These are phyloP conservation scores for Caenorhabditis panamensis DNA, from an alignment of 2,888 invertebrate species.

Conservation along the genomic window DNA sequence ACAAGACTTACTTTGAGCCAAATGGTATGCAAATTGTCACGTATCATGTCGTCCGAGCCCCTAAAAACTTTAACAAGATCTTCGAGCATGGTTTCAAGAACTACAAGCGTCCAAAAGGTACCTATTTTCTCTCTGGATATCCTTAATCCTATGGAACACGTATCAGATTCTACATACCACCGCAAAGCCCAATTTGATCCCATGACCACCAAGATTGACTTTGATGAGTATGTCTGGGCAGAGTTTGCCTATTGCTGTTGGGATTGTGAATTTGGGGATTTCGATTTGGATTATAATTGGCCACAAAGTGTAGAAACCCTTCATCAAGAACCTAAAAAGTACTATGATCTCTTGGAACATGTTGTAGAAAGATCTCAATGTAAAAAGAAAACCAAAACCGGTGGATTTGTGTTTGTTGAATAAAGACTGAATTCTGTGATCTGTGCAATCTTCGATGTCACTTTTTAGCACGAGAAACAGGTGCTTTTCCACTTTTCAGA, in stretches of 20 bases:
- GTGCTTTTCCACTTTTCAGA: too few relatives aligned
- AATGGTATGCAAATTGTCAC: not conserved
- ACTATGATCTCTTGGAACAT: constrained; percentile 2
- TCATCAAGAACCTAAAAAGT: not conserved
- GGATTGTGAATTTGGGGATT: not conserved
- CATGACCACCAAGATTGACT: not conserved
- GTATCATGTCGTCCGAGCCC: constrained; percentile 3
- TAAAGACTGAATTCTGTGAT: too few relatives aligned
- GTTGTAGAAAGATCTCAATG: not conserved
- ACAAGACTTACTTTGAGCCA: not conserved
- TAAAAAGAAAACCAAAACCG: too few relatives aligned
- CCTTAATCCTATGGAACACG: not conserved
- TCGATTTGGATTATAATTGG: not conserved
- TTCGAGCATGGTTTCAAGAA: not conserved
- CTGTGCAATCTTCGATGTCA: too few relatives aligned
- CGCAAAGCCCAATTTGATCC: not conserved
- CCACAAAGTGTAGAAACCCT: not conserved
- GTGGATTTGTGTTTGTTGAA: too few relatives aligned
- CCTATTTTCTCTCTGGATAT: not conserved
- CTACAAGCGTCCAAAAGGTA: not conserved
- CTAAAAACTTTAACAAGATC: not conserved
- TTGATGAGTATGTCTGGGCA: not conserved
- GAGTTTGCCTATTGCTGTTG: not conserved
- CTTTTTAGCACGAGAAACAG: too few relatives aligned
- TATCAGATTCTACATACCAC: not conserved